Evolutionary conservation across 1,140 invertebrate species (phyloP).

Genomic region (Drosophila elegans): DNA sequence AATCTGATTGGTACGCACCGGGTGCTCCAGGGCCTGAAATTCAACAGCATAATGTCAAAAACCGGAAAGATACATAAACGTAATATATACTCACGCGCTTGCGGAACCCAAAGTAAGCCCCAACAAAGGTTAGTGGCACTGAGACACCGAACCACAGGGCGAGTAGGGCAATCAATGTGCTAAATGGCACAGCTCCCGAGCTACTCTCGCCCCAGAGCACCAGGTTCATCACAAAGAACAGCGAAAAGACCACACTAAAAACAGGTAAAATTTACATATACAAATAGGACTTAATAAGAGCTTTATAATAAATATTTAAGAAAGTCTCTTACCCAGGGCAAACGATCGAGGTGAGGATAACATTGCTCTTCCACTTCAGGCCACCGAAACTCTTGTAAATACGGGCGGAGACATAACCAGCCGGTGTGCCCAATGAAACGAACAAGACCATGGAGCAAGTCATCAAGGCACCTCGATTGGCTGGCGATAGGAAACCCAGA

Average conservation of each 20-base stretch:
- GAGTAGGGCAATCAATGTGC: conserved; percentile 97
- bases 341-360: conserved; percentile 97
- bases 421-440: conserved; percentile 97
- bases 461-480: conserved; percentile 99
- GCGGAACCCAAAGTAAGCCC: conserved; percentile 99
- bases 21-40: conserved; percentile 95
- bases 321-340: conserved; percentile 92
- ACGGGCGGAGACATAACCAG: conserved; percentile 97
- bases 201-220: conserved; percentile 97
- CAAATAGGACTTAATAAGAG: neutral
- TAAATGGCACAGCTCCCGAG: conserved; percentile 98
- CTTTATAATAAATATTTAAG: neutral
- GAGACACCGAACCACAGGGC: conserved; percentile 99
- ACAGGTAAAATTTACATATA: conserved; percentile 28
- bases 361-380: conserved; percentile 99
- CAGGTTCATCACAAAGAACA: conserved; percentile 98
- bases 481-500: conserved; percentile 98
- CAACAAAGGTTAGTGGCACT: conserved; percentile 98
- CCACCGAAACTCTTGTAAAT: conserved; percentile 99
- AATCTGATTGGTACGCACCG: conserved; percentile 99
- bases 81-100: conserved; percentile 91
- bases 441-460: conserved; percentile 98
- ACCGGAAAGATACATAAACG: neutral
- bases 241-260: conserved; percentile 94
- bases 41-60: neutral